Percentiles rank a stretch among this genome's conserved stretches.
Conservation (phyloP, 53 echinoderm and acorn worm genomes). For the Echinarachnius parma region DNA sequence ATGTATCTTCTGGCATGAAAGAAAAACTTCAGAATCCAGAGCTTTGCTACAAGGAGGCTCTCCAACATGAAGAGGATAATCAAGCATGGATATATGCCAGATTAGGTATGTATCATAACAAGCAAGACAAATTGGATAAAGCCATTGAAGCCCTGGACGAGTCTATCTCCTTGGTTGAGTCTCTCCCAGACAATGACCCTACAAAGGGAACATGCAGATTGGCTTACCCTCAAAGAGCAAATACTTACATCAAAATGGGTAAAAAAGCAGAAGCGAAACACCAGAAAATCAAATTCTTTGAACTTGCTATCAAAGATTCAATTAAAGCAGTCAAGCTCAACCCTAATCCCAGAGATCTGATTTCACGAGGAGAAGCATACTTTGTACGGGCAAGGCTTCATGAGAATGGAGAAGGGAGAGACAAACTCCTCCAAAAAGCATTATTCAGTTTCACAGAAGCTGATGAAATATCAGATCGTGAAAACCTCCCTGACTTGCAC, state of each 20-base stretch:
- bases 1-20: neutral
- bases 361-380: neutral
- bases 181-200: neutral
- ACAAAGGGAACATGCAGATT: neutral
- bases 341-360: neutral
- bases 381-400: too few relatives aligned
- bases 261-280: neutral
- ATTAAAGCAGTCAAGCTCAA: too few relatives aligned
- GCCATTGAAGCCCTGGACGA: neutral
- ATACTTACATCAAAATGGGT: neutral
- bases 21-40: neutral
- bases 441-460: too few relatives aligned
- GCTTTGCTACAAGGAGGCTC: neutral
- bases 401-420: too few relatives aligned
- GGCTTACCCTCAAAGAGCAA: neutral
- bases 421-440: neutral
- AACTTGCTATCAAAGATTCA: too few relatives aligned
- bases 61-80: neutral
- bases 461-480: too few relatives aligned
- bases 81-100: neutral
- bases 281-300: neutral
- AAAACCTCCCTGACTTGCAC: too few relatives aligned
- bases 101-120: neutral
- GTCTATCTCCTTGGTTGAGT: neutral
- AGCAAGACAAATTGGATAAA: too few relatives aligned